Base-by-base conservation (phyloP, 2,888 invertebrate species). In the Amiota mariae region DNA sequence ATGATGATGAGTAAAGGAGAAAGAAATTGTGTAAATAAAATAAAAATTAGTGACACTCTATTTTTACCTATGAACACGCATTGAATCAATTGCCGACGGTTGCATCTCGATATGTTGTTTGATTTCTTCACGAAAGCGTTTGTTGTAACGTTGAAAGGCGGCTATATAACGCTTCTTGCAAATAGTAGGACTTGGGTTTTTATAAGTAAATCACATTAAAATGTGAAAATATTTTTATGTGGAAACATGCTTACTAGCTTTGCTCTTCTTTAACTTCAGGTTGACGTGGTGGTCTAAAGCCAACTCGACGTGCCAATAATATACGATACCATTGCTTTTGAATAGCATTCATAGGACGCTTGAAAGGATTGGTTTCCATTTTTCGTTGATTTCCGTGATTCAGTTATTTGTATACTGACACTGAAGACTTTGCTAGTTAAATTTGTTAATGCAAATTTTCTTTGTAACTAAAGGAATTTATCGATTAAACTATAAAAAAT, bases 281-380 rank as follows among this genome's bases (percentile, higher is more conserved):
- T 24, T 80, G 81, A 67, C 80, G 82, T 75, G 82, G 84, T 73
- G 80, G 72, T 54, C 80, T 84, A 77, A 82, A 81, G 64, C 88
- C 88, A 70, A 89, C 84, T 74, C 88, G 85, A 59, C 89, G 82
- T 72, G 89, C 89, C 72, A 89, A 79, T 3, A 89, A 80, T 48
- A 89, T 84, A 70, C 88, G 88, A 79, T 89, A 88, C 89, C 89
- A 89, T 76, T 89, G 88, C 82, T 88, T 89, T 79, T 89, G 89
- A 71, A 89, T 74, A 10, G 87, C 77, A 81, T 89, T 89, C 89
- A 89, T 89, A 54, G 89, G 89, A 75, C 88, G 87, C 80, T 89
- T 89, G 81, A 89, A 89, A 74, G 88, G 89, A 81, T 89, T 89
- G 70, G 72, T 72, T 46, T 75, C 72, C 63, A 71, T 57, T 51